These are phyloP conservation scores for Yponomeuta sedellus DNA, from an alignment of 2,888 invertebrate genomes.

Conservation along the genomic window DNA sequence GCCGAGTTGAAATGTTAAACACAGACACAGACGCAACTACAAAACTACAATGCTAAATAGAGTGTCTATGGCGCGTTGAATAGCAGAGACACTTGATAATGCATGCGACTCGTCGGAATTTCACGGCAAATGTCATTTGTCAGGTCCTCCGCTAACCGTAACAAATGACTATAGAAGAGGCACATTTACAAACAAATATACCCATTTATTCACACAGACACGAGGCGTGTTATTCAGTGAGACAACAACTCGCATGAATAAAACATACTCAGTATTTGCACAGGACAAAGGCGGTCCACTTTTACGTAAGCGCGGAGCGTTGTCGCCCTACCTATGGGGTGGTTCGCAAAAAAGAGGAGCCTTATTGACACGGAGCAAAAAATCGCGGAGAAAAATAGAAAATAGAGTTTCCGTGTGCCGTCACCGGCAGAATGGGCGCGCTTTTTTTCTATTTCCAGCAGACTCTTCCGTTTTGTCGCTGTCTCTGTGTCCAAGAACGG, in stretches of 20 bases:
- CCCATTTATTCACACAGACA: conserved; percentile 14
- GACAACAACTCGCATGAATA: conserved; percentile 49
- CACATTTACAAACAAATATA: conserved; percentile 17
- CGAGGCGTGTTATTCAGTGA: conserved; percentile 30
- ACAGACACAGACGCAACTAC: conserved; percentile 2
- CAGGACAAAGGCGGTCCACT: conserved; percentile 47
- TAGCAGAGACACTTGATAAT: conserved; percentile 8
- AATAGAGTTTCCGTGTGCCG: conserved; percentile 28
- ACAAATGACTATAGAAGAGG: conserved; percentile 11
- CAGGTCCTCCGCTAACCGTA: conserved; percentile 12
- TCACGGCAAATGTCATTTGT: conserved; percentile 14
- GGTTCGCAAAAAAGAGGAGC: conserved; percentile 18
- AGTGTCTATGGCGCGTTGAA: background rate
- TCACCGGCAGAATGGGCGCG: conserved; percentile 52
- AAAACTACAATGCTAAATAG: conserved; percentile 1
- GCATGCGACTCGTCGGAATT: conserved; percentile 11
- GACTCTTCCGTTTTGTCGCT: conserved; percentile 41
- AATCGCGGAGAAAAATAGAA: conserved; percentile 44
- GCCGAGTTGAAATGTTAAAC: background rate
- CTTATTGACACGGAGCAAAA: conserved; percentile 35
- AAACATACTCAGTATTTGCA: conserved; percentile 49
- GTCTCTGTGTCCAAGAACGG: conserved; percentile 7
- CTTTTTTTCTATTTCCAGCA: conserved; percentile 34
- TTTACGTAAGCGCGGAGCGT: conserved; percentile 44
- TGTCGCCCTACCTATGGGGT: conserved; percentile 13